Conservation (phyloP, 1,140 invertebrate species). For the Caenorhabditis inopinata region DNA sequence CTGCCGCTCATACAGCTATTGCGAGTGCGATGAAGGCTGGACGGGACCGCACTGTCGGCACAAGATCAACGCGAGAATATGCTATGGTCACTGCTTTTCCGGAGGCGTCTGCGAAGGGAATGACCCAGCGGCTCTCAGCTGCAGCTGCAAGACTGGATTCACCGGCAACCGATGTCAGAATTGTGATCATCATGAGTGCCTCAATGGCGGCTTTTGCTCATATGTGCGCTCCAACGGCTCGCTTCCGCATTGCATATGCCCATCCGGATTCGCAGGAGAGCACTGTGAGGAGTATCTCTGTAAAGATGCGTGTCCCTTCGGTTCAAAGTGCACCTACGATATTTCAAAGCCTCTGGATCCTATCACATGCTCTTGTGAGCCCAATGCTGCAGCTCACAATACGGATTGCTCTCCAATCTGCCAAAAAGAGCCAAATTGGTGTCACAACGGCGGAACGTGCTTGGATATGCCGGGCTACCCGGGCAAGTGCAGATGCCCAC, state of each 20-base stretch:
- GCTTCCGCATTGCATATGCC: not conserved
- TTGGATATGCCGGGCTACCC: not conserved
- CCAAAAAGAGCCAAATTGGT: not conserved
- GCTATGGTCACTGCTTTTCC: not conserved
- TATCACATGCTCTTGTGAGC: not conserved
- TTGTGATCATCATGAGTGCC: not conserved
- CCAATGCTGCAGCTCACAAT: not conserved
- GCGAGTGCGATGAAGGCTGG: slow-evolving; percentile 11
- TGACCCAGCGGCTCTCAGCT: not conserved
- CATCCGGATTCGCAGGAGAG: not conserved
- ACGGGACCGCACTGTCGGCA: not conserved
- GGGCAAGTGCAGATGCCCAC: not conserved
- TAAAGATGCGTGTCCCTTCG: slow-evolving; percentile 6
- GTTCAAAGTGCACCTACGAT: not conserved
- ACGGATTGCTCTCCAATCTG: slow-evolving; percentile 15
- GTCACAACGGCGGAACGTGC: slow-evolving; percentile 13
- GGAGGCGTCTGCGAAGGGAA: not conserved
- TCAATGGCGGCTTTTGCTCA: not conserved
- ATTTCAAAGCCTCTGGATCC: not conserved
- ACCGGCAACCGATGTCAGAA: not conserved
- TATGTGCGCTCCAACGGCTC: not conserved
- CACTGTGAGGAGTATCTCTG: not conserved
- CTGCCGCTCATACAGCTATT: slow-evolving; percentile 1
- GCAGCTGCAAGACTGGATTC: not conserved
- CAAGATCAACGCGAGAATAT: not conserved